A percentile compares a stretch with the other conserved stretches of the same genome.
These are phyloP conservation scores for Hedya salicella DNA, from an alignment of 2,888 invertebrate genomes.

Conservation along the genomic window DNA sequence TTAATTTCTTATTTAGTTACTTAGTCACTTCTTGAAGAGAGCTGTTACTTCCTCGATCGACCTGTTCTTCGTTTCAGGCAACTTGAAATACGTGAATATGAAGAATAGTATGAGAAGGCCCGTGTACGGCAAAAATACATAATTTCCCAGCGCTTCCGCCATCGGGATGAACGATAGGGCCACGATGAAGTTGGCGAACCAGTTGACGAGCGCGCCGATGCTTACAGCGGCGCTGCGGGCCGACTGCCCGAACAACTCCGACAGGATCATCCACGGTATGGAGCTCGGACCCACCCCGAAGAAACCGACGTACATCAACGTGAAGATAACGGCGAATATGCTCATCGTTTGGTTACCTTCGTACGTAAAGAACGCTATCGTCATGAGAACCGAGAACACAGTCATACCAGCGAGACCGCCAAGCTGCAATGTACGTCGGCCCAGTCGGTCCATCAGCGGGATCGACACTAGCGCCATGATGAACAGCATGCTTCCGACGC, in stretches of 20 bases:
- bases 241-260: slow-evolving; percentile 80
- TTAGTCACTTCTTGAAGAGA: slow-evolving; percentile 75
- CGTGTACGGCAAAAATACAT: slow-evolving; percentile 79
- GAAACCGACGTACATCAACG: slow-evolving; percentile 78
- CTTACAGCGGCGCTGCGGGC: slow-evolving; percentile 80
- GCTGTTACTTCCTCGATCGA: slow-evolving; percentile 81
- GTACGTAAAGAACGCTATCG: slow-evolving; percentile 80
- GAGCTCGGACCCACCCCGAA: slow-evolving; percentile 83
- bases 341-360: slow-evolving; percentile 75
- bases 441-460: slow-evolving; percentile 90
- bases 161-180: slow-evolving; percentile 76
- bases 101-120: slow-evolving; percentile 76
- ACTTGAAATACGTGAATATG: slow-evolving; percentile 75
- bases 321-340: slow-evolving; percentile 78
- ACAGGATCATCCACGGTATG: slow-evolving; percentile 83
- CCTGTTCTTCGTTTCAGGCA: slow-evolving; percentile 82
- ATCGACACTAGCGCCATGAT: slow-evolving; percentile 91
- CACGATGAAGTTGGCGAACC: slow-evolving; percentile 83
- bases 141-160: slow-evolving; percentile 68
- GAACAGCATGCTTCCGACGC: slow-evolving; percentile 89
- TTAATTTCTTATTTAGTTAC: slow-evolving; percentile 45
- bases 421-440: slow-evolving; percentile 88
- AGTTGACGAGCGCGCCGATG: slow-evolving; percentile 79
- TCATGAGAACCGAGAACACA: slow-evolving; percentile 89
- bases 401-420: slow-evolving; percentile 90